phyloP scores from a whole-genome alignment of 2,888 invertebrate species.

The Neria commutata region DNA sequence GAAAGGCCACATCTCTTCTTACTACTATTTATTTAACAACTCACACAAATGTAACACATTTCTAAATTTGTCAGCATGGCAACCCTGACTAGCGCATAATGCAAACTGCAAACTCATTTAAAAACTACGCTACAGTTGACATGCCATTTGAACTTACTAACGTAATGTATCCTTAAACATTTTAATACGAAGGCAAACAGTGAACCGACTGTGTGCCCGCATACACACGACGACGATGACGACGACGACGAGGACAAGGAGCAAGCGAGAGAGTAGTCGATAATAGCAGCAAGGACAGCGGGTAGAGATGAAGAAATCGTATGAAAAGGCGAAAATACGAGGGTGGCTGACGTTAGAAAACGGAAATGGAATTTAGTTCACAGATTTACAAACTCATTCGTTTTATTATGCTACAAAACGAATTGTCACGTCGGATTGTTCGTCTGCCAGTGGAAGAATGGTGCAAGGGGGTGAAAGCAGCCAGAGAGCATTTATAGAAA shows the following conservation, averaged over 20 bases:
- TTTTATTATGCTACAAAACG: slow-evolving; percentile 4
- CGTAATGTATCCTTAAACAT: slow-evolving; percentile 52
- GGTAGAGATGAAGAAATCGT: not conserved
- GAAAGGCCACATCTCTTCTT: too few relatives aligned
- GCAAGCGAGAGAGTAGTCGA: not conserved
- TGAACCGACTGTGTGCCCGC: not conserved
- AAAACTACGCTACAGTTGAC: slow-evolving; percentile 20
- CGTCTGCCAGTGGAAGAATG: not conserved
- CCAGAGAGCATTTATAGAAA: not conserved
- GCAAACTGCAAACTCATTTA: slow-evolving; percentile 44
- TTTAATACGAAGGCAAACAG: slow-evolving; percentile 35
- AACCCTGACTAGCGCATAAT: slow-evolving; percentile 48
- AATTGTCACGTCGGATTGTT: slow-evolving; percentile 4
- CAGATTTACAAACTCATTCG: slow-evolving; percentile 14
- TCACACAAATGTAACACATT: too few relatives aligned
- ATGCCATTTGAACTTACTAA: slow-evolving; percentile 23
- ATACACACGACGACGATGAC: not conserved
- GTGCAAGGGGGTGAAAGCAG: not conserved
- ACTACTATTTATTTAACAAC: too few relatives aligned
- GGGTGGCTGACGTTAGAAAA: not conserved
- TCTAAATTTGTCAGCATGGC: slow-evolving; percentile 25
- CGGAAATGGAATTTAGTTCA: slow-evolving; percentile 18
- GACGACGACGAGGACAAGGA: not conserved
- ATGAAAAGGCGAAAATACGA: not conserved
- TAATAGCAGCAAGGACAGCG: too few relatives aligned